phyloP scores from a whole-genome alignment of 2,113 vertebrate genomes.

The Cyphomyrus plagiostoma region DNA sequence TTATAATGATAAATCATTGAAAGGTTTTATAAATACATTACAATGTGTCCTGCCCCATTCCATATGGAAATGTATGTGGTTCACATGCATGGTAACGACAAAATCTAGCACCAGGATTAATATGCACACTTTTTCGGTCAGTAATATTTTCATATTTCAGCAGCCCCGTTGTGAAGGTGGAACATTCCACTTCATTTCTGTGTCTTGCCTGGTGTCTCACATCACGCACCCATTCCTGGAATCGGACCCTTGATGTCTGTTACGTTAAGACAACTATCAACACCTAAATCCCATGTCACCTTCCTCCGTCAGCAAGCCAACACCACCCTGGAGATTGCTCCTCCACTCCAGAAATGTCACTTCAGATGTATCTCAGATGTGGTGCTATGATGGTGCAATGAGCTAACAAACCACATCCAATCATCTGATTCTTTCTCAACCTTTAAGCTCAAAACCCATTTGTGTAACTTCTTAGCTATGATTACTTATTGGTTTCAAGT shows the following conservation, averaged over 20 bases:
- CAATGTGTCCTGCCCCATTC: neutral
- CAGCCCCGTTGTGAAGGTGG: neutral
- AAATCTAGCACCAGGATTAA: neutral
- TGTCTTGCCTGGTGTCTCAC: neutral
- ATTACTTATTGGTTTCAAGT: neutral
- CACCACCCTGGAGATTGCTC: neutral
- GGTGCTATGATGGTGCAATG: neutral
- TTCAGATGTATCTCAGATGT: neutral
- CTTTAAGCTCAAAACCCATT: neutral
- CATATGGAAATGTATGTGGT: neutral
- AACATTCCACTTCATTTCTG: neutral
- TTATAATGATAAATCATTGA: neutral
- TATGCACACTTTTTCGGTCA: neutral
- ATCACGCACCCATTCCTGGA: neutral
- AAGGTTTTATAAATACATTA: neutral
- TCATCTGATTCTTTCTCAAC: neutral
- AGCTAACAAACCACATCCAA: neutral
- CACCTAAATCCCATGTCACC: neutral
- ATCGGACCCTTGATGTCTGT: neutral
- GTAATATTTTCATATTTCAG: neutral
- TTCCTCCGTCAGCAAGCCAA: neutral
- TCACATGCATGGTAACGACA: neutral
- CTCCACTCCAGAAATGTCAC: neutral
- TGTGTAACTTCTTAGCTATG: neutral
- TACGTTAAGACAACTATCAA: neutral